phyloP scores from a whole-genome alignment of 2,888 invertebrate species.

The Synergus itoensis region DNA sequence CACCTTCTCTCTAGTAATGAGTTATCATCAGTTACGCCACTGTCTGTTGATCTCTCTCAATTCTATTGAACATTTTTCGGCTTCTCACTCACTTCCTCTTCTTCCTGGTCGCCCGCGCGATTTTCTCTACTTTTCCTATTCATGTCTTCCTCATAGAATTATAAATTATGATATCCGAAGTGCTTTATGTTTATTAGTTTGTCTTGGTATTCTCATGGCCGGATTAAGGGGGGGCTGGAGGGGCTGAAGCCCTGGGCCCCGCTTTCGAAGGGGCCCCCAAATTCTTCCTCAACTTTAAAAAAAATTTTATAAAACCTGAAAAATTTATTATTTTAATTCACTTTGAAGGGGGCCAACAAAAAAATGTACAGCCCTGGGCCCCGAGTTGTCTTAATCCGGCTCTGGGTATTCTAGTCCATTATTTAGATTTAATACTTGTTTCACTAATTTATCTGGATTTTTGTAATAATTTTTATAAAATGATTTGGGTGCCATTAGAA shows the following conservation, averaged over 20 bases:
- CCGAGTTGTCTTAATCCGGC: no score
- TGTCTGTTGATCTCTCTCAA: not conserved
- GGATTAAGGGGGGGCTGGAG: no score
- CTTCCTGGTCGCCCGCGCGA: not conserved
- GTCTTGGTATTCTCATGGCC: not conserved
- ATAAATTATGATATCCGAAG: not conserved
- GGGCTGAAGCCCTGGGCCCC: no score
- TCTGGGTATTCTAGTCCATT: not conserved
- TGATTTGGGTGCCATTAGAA: no score
- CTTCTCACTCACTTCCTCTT: slow-evolving; percentile 5
- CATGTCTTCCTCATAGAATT: not conserved
- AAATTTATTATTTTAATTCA: no score
- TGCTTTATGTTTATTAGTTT: not conserved
- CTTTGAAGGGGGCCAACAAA: no score
- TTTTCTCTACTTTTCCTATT: not conserved
- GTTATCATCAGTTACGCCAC: not conserved
- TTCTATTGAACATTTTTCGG: not conserved
- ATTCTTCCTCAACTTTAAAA: no score
- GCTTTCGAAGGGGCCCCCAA: no score
- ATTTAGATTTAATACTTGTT: not conserved
- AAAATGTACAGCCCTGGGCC: no score
- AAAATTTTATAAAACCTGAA: no score
- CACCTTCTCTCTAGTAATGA: not conserved
- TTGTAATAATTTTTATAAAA: no score
- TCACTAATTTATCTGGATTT: no score